Evolutionary conservation across 2,888 invertebrate species (phyloP).

Genomic region (Cacoxenus indagator): DNA sequence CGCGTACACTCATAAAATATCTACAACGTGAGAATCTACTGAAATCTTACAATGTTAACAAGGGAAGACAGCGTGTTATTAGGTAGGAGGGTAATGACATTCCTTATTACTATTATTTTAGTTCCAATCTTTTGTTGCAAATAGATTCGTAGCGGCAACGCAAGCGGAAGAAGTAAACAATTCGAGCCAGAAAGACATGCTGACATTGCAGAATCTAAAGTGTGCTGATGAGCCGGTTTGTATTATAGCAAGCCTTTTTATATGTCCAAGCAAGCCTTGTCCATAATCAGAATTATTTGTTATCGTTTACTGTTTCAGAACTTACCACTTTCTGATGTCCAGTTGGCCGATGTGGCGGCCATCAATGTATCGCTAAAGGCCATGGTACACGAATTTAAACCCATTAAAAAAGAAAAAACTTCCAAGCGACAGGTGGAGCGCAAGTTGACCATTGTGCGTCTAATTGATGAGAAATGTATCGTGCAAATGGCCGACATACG

Average conservation of each 20-base stretch:
- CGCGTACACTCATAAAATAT: conserved; percentile 72
- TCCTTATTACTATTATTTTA: not conserved
- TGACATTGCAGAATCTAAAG: conserved; percentile 44
- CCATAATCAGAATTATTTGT: not conserved
- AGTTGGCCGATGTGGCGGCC: conserved; percentile 49
- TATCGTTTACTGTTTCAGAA: conserved; percentile 35
- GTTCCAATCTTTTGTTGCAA: not conserved
- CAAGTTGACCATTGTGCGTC: conserved; percentile 76
- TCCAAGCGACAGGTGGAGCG: conserved; percentile 70
- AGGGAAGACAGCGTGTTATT: conserved; percentile 73
- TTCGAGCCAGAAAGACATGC: conserved; percentile 34
- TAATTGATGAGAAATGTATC: conserved; percentile 75
- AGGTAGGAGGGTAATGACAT: conserved; percentile 56
- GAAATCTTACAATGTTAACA: conserved; percentile 72
- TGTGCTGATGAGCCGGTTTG: conserved; percentile 61
- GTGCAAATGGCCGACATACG: conserved; percentile 73
- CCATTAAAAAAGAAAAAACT: conserved; percentile 26
- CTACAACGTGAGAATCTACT: conserved; percentile 67
- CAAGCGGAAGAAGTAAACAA: not conserved
- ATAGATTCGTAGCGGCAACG: not conserved
- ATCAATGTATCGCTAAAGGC: conserved; percentile 46
- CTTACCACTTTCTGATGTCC: conserved; percentile 42
- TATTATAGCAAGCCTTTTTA: conserved; percentile 2
- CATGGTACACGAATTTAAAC: conserved; percentile 30
- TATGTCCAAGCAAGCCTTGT: not conserved